Percentiles rank a stretch among this genome's conserved stretches.
Evolutionary conservation across 2,888 invertebrate species (phyloP).

Genomic region (Rhynchonema sp.): DNA sequence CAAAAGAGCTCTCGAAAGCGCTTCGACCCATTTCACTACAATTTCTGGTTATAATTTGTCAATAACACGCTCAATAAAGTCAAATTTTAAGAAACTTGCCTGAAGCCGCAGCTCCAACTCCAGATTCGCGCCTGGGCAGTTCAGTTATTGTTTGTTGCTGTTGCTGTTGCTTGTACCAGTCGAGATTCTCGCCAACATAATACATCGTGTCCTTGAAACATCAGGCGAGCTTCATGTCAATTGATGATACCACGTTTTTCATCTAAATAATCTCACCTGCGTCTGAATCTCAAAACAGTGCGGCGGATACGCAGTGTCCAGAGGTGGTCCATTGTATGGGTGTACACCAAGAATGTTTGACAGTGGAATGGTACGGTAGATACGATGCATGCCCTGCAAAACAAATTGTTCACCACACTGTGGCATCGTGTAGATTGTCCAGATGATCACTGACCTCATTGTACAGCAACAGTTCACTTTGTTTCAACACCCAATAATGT

Average conservation of each 20-base stretch:
- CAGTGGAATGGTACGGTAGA: slow-evolving; percentile 11
- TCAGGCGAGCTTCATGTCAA: no score
- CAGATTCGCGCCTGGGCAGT: background rate
- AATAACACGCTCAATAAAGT: no score
- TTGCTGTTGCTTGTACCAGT: slow-evolving; percentile 7
- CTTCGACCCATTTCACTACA: slow-evolving; percentile 8
- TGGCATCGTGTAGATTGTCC: no score
- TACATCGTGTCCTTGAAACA: slow-evolving; percentile 14
- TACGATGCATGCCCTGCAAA: slow-evolving; percentile 9
- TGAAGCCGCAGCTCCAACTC: slow-evolving; percentile 3
- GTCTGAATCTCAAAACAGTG: slow-evolving; percentile 27
- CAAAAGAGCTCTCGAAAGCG: slow-evolving; percentile 14
- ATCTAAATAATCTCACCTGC: slow-evolving; percentile 11
- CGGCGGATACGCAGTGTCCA: slow-evolving; percentile 20
- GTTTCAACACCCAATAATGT: slow-evolving; percentile 25
- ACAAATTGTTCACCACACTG: background rate
- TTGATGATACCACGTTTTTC: no score
- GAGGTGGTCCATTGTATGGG: slow-evolving; percentile 20
- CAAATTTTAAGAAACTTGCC: slow-evolving; percentile 4
- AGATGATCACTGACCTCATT: slow-evolving; percentile 24
- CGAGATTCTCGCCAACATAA: slow-evolving; percentile 26
- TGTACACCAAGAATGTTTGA: slow-evolving; percentile 17
- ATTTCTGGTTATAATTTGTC: background rate
- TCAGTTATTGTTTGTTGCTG: background rate
- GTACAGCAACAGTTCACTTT: slow-evolving; percentile 20